Evolutionary conservation across 2,888 invertebrate genomes (phyloP).

Genomic region (Tuta absoluta): DNA sequence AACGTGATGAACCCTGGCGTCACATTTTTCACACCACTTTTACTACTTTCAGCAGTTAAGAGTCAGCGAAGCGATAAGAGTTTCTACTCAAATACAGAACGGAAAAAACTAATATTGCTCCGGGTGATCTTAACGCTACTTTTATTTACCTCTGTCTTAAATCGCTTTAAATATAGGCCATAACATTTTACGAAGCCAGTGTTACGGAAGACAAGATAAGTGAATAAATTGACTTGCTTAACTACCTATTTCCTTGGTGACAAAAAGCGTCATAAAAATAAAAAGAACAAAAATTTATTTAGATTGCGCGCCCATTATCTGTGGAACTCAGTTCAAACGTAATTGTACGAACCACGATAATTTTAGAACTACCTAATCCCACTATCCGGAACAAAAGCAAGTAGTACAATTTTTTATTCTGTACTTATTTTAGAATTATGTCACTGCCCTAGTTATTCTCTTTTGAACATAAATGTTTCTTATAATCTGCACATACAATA

Average conservation of each 20-base stretch:
- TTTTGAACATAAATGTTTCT: no score
- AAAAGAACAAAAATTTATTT: background rate
- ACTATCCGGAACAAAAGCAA: no score
- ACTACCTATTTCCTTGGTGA: conserved; percentile 15
- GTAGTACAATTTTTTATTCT: no score
- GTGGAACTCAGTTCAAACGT: background rate
- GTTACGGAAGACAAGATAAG: conserved; percentile 5
- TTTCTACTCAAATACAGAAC: no score
- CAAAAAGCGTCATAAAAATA: background rate
- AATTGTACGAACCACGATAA: background rate
- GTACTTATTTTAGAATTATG: no score
- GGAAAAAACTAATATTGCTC: background rate
- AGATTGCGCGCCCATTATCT: background rate
- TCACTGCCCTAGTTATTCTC: no score
- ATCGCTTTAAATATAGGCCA: background rate
- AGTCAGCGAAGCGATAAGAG: no score
- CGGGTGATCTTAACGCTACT: background rate
- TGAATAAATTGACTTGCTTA: conserved; percentile 1
- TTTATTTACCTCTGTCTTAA: background rate
- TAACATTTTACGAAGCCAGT: conserved; percentile 4
- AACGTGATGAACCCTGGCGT: no score
- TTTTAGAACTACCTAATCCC: no score
- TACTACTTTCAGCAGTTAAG: no score
- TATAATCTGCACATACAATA: no score
- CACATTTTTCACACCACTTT: no score